Base-by-base conservation (phyloP, 2,113 vertebrate genomes). In the Riparia riparia region DNA sequence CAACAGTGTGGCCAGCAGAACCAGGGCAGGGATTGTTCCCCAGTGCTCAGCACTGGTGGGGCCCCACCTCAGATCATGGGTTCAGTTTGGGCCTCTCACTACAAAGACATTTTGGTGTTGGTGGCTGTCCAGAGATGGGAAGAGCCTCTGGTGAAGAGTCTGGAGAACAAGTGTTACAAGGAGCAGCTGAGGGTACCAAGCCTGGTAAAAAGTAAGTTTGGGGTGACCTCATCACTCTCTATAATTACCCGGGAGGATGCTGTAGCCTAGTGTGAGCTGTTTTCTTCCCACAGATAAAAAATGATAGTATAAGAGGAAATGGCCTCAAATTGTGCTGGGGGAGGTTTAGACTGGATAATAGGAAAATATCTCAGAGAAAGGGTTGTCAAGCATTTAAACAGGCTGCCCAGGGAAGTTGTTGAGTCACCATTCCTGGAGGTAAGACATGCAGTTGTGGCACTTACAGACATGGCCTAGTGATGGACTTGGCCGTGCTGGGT, bases 41-140 rank as follows among this genome's bases (percentile, higher is more conserved):
- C 24, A 11, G 8, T 50, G 26, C 12, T 41, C 0, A 0, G 5
- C 32, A 9, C 14, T 34, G 22, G 28, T 60, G 41, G 61, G 32
- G 9, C 15, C 1, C 1, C 12, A 29, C 8, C 5, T 49, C 15
- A 17, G 25, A 60, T 66, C 8, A 0, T 14, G 14, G 14, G 14
- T 14, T 37, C 45, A 16, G 8, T 78, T 31, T 31, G 63, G 10
- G 7, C 21, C 26, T 6, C 32, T 86, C 26, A 11, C 32, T 51
- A 4, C 6, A 44, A 32, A 26, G 22, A 60, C 12, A 32, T 1
- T 51, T 53, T 57, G 5, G 12, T 31, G 8, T 14, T 57, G 29
- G 21, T 66, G 21, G 0, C 0, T 41, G 12, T 26, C 42, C 37
- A 53, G 12, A 89, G 21, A 71, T 65, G 22, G 1, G 8, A 68